Evolutionary conservation across 2,888 invertebrate species (phyloP).

Genomic region (Drymonia ruficornis): DNA sequence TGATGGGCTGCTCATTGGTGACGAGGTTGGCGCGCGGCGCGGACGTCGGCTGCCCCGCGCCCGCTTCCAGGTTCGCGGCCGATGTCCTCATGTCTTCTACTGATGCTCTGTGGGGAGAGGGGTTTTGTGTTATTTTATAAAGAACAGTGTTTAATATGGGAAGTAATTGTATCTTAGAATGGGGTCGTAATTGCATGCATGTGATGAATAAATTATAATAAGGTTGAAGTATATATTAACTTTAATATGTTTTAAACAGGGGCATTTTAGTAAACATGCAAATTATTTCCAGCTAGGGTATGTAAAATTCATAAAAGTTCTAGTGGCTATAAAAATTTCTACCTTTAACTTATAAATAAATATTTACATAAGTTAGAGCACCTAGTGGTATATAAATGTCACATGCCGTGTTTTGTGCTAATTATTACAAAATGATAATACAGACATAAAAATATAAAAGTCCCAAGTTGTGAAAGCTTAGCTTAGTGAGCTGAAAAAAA

Average conservation of each 20-base stretch:
- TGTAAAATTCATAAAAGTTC: too few relatives aligned
- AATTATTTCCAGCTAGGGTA: too few relatives aligned
- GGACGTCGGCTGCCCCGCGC: constrained; percentile 67
- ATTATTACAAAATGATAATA: neutral
- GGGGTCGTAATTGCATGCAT: too few relatives aligned
- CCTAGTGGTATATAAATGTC: neutral
- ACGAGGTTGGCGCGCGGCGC: constrained; percentile 91
- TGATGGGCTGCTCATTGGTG: constrained; percentile 92
- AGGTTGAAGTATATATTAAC: too few relatives aligned
- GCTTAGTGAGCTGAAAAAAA: constrained; percentile 12
- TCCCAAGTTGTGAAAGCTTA: neutral
- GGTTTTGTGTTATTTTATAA: neutral
- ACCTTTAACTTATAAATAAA: neutral
- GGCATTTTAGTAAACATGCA: too few relatives aligned
- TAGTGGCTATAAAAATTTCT: too few relatives aligned
- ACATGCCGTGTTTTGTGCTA: neutral
- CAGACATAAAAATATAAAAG: neutral
- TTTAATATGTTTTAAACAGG: too few relatives aligned
- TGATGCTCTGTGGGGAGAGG: constrained; percentile 86
- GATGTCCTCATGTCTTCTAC: constrained; percentile 92
- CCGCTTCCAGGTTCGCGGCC: constrained; percentile 82
- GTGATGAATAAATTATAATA: too few relatives aligned
- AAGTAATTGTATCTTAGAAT: too few relatives aligned
- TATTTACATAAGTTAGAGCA: too few relatives aligned
- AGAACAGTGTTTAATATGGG: neutral